phyloP scores from a whole-genome alignment of 2,797 vertebrate genomes.

The Tokudaia tokunoshimensis region DNA sequence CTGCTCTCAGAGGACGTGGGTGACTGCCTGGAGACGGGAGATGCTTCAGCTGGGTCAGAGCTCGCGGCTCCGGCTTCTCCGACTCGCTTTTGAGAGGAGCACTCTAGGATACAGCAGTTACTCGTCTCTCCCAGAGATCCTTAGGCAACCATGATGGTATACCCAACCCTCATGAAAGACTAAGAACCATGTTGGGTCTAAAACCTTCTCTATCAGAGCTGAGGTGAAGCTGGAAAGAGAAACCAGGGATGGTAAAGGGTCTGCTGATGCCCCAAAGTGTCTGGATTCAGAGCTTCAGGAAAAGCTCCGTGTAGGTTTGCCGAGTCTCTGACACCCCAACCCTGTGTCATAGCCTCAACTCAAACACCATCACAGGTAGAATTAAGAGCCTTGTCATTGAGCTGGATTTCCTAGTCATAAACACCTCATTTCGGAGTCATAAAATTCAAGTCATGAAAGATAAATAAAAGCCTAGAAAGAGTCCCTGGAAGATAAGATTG shows the following conservation, averaged over 20 bases:
- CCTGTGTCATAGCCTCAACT: background rate
- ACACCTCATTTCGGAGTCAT: slow-evolving; percentile 25
- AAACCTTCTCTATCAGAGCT: background rate
- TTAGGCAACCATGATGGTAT: background rate
- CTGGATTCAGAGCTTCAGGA: background rate
- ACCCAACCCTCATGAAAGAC: background rate
- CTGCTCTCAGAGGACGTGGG: background rate
- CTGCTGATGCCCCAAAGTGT: accelerated
- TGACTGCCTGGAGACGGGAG: accelerated
- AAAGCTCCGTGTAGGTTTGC: background rate
- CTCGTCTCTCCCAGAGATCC: background rate
- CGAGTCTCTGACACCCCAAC: background rate
- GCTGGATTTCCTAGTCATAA: slow-evolving; percentile 49
- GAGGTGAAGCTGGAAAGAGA: background rate
- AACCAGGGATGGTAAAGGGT: background rate
- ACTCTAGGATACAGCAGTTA: background rate
- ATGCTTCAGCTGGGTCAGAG: accelerated
- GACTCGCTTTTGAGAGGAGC: background rate
- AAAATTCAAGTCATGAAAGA: slow-evolving; percentile 47
- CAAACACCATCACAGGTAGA: background rate
- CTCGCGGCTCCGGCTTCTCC: background rate
- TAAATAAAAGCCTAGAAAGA: slow-evolving; percentile 42
- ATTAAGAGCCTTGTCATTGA: background rate
- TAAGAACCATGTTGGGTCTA: background rate
- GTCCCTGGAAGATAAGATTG: background rate